Evolutionary conservation across 1,140 invertebrate genomes (phyloP).

Genomic region (Campoletis sonorensis): DNA sequence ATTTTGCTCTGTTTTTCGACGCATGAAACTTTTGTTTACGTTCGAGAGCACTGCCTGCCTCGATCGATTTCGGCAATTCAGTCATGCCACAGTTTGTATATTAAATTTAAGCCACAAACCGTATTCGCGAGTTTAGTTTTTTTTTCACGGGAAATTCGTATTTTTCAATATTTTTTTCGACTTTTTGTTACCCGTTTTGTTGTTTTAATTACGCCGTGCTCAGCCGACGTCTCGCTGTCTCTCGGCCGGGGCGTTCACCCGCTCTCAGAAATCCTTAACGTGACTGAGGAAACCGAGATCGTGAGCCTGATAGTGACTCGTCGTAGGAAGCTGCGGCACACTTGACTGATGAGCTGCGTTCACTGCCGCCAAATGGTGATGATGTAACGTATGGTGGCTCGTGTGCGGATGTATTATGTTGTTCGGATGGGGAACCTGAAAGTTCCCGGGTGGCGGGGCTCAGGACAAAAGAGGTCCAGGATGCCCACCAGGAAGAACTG

Average conservation of each 20-base stretch:
- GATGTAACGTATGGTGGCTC: constrained; percentile 68
- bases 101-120: constrained; percentile 40
- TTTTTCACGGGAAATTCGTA: neutral
- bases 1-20: neutral
- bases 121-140: constrained; percentile 27
- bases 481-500: constrained; percentile 73
- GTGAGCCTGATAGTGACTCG: constrained; percentile 71
- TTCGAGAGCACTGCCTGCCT: neutral
- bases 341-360: constrained; percentile 71
- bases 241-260: constrained; percentile 64
- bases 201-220: constrained; percentile 34
- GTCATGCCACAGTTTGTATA: constrained; percentile 24
- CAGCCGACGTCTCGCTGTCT: constrained; percentile 61
- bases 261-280: constrained; percentile 75
- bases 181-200: neutral
- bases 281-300: constrained; percentile 73
- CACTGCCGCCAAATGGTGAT: constrained; percentile 67
- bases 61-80: neutral
- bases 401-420: constrained; percentile 72
- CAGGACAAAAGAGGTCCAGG: constrained; percentile 74
- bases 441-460: constrained; percentile 77
- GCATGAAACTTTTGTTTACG: neutral
- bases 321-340: constrained; percentile 63
- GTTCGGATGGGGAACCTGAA: constrained; percentile 75
- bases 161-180: neutral